Base-by-base conservation (phyloP, 30 jellyfish, hydroid and myxozoan genomes). In the Aurelia aurita complex sp. Pacific region DNA sequence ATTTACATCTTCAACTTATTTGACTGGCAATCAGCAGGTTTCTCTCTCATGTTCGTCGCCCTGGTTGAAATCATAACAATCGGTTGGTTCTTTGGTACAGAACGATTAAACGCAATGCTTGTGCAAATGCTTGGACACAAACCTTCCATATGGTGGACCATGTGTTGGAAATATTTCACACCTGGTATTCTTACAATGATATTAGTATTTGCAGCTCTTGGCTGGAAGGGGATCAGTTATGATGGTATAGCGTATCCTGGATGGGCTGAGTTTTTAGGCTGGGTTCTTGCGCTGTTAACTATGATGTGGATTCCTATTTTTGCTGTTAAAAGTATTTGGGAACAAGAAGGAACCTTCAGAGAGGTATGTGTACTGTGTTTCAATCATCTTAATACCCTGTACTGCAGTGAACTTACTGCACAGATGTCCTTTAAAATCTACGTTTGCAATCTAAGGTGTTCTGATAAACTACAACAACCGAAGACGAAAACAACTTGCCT, bases 51-150 rank as follows among this genome's bases (percentile, higher is more conserved):
- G 51, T 87, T 92, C 83, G 83, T 92, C 38, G 98, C 98, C 2
- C 79, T 86, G 65, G 88, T 87, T 43, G 98, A 92, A 83, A 68
- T 69, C 55, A 17, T 92, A 3, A 92, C 98, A 16, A 83, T 92
- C 36, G 98, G 97, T 2, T 92, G 98, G 98, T 53, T 92, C 40
- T 92, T 77, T 82, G 98, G 98, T 7, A 79, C 96, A 2, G 98
- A 92, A 1, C 92, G 98, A 9, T 38, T 92, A 43, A 76, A 71
- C 66, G 90, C 88, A 34, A 76, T 79, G 87, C 80, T 92, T 5
- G 77, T 89, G 35, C 91, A 84, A 54, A 92, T 92, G 98, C 82
- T 86, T 70, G 98, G 98, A n/a, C 60, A 86, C 51, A 62, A 62
- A 68, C 98, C 98, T 18, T 82, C 92, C 29, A 13, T 77, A 4